Base-by-base conservation (phyloP, 2,797 vertebrate genomes). In the Uromys caudimaculatus region DNA sequence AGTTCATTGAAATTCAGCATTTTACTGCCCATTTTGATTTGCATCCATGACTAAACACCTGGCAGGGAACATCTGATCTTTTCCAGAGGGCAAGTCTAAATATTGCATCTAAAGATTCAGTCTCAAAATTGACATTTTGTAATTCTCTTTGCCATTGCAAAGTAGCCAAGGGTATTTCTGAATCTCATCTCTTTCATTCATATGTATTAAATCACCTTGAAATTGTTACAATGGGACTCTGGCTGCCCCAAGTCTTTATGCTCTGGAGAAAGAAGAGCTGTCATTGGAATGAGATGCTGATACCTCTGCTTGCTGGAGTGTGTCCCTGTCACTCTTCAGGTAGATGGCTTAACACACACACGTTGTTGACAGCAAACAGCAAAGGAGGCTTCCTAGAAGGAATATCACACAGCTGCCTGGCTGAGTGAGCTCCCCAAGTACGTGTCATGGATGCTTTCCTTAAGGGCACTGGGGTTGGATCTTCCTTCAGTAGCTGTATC, bases 261-360 rank as follows among this genome's bases (percentile, higher is more conserved):
- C 77, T 96, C 90, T 95, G 47, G 27, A 64, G 94, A 96, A 97
- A 94, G 90, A 96, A 97, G 95, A 97, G 64, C 94, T 97, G 93
- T 96, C 97, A 96, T 86, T 35, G 89, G 77, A 90, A 0, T 0
- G 85, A 96, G 78, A 82, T 76, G 76, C 96, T 96, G 84, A 96
- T 94, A 35, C 62, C 94, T 95, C 10, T 96, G 96, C 95, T 96
- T 93, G 44, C 79, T 97, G 96, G 86, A 97, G 95, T 97, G 82
- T 95, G 95, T 98, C 97, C 96, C 97, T 98, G 97, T 97, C 96
- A 93, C 95, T 96, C 77, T 95, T 91, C 86, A 95, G 85, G 90
- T 96, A 87, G 97, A 90, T 89, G 64, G 94, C 67, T 97, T 79
- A 94, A 85, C 93, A 35, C 13, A 75, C 13, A 75, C 47, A 56